A percentile compares a stretch with the other conserved stretches of the same genome.
phyloP scores from a whole-genome alignment of 1,140 invertebrate species.

The Acromyrmex heyeri region DNA sequence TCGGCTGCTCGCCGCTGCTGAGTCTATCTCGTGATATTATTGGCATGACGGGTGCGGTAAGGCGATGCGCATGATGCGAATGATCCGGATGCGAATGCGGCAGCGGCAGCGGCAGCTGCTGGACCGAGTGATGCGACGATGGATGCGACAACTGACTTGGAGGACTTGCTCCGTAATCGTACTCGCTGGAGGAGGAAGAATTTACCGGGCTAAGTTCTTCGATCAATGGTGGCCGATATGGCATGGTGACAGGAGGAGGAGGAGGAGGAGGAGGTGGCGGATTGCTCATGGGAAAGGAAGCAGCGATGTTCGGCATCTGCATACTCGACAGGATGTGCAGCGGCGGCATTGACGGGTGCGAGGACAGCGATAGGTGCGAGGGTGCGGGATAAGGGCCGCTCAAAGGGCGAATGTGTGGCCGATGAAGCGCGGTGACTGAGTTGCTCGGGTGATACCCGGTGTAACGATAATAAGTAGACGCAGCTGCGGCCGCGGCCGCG shows the following conservation, averaged over 20 bases:
- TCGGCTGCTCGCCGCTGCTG: constrained; percentile 35
- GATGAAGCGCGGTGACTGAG: constrained; percentile 69
- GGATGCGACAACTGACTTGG: neutral
- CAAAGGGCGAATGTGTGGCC: constrained; percentile 72
- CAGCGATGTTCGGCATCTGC: constrained; percentile 52
- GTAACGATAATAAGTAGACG: constrained; percentile 75
- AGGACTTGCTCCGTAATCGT: constrained; percentile 81
- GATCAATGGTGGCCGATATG: constrained; percentile 56
- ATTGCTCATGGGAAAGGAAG: constrained; percentile 52
- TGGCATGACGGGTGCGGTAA: constrained; percentile 60
- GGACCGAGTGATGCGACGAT: neutral
- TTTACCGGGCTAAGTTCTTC: constrained; percentile 77
- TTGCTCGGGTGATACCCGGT: constrained; percentile 78
- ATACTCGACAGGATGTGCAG: constrained; percentile 77
- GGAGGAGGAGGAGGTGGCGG: neutral
- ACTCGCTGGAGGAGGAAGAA: constrained; percentile 83
- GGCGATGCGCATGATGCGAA: constrained; percentile 11
- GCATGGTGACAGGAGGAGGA: neutral
- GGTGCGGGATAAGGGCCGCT: constrained; percentile 64
- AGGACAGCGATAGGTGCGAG: constrained; percentile 73
- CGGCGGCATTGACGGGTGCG: constrained; percentile 73
- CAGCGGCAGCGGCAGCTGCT: neutral
- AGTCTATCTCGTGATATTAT: constrained; percentile 70
- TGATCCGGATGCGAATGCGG: constrained; percentile 72
- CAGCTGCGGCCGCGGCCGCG: constrained; percentile 67